Base-by-base conservation (phyloP, 1,140 invertebrate species). In the Ectropis grisescens region DNA sequence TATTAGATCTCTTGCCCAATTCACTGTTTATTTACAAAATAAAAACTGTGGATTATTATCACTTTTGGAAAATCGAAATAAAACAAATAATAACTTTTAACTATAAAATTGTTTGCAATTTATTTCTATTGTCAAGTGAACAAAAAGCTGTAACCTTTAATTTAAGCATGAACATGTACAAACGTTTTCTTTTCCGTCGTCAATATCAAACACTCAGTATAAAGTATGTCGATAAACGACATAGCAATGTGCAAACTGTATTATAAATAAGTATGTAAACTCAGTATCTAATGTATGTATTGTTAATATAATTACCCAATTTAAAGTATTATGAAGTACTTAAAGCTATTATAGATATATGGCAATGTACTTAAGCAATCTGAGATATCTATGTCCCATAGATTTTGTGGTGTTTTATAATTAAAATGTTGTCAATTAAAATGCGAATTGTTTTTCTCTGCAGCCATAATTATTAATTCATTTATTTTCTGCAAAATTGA, bases 361-460 rank as follows among this genome's bases (percentile, higher is more conserved):
- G 67, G 61, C 67, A 49, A 65, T 71, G 72, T 78, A 76, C 72
- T 80, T 78, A 80, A 70, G 69, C 66, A 68, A 71, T 59, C 62
- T 51, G 59, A 59, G 58, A 62, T 47, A 58, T 55, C 68, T 59
- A 70, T 78, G 71, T 80, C 71, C 49, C 48, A 71, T 75, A 74
- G 68, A 78, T 75, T 67, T 80, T 81, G 76, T 81, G 76, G 76
- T 81, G 72, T 81, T 81, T 81, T 81, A 64, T 81, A 81, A 81
- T 78, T 81, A 81, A 81, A 81, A 81, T 74, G 76, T 81, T 81
- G 76, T 81, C 76, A 81, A 81, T 81, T 80, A 80, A 47, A 45
- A 57, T 41, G 41, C n/a, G n/a, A 32, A 46, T 55, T 58, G 37
- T 65, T 56, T 66, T 46, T 54, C 29, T 51, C 34, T 8, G 16